These are phyloP conservation scores for Labrus mixtus DNA, from an alignment of 2,113 vertebrate species.

Conservation along the genomic window DNA sequence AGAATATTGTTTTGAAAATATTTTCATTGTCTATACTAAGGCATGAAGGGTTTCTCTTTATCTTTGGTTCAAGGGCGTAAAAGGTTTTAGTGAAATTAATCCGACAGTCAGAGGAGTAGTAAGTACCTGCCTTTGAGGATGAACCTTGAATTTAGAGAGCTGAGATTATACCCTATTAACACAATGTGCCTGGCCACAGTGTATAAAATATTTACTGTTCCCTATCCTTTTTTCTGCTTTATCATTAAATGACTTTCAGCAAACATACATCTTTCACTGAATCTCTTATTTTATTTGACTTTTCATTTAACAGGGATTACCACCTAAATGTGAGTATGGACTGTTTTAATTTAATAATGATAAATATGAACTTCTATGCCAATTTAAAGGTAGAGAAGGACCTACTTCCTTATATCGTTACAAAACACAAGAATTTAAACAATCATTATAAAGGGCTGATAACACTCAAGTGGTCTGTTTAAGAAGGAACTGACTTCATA, in stretches of 20 bases:
- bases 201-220: slow-evolving; percentile 43
- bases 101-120: neutral
- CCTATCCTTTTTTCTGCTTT: slow-evolving; percentile 8
- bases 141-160: slow-evolving; percentile 35
- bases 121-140: slow-evolving; percentile 15
- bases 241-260: neutral
- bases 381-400: too few relatives aligned
- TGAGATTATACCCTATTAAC: slow-evolving; percentile 51
- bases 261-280: neutral
- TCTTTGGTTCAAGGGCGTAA: slow-evolving; percentile 4
- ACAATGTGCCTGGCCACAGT: slow-evolving; percentile 15
- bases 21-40: neutral
- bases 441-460: too few relatives aligned
- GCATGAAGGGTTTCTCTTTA: neutral
- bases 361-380: too few relatives aligned
- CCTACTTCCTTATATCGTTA: too few relatives aligned
- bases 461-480: too few relatives aligned
- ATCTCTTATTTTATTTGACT: slow-evolving; percentile 1
- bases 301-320: neutral
- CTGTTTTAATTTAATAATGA: too few relatives aligned
- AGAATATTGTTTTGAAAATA: neutral
- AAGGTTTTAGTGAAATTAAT: slow-evolving; percentile 21
- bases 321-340: too few relatives aligned
- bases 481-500: too few relatives aligned
- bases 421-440: too few relatives aligned